Evolutionary conservation across 1,140 invertebrate genomes (phyloP).

Genomic region (Calosoma granatense): DNA sequence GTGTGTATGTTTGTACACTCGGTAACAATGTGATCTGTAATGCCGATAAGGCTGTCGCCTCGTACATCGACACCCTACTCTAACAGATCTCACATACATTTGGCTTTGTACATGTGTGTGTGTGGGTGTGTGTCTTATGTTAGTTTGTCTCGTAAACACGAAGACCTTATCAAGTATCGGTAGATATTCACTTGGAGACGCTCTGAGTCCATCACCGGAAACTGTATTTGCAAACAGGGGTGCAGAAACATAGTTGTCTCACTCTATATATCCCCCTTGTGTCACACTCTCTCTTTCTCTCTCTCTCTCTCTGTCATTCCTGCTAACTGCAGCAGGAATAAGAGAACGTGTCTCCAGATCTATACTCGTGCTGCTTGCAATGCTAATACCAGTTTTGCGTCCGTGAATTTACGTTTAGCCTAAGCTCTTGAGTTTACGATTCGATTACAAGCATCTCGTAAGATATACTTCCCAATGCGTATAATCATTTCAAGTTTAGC

Average conservation of each 20-base stretch:
- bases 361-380: neutral
- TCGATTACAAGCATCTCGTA: neutral
- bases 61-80: too few species aligned
- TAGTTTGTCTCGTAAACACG: too few species aligned
- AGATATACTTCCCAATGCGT: neutral
- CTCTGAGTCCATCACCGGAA: slow-evolving; percentile 14
- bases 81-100: too few species aligned
- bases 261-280: neutral
- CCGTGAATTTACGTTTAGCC: neutral
- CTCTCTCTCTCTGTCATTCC: neutral
- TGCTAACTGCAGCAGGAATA: too few species aligned
- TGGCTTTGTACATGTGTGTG: too few species aligned
- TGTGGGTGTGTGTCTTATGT: too few species aligned
- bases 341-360: too few species aligned
- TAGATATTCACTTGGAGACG: slow-evolving; percentile 13
- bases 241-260: neutral
- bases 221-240: slow-evolving; percentile 13
- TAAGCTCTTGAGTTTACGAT: neutral
- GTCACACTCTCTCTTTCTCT: neutral
- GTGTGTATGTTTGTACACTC: neutral
- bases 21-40: neutral
- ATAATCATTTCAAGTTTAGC: neutral
- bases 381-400: neutral
- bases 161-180: slow-evolving; percentile 17
- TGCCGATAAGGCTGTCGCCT: neutral